Evolutionary conservation across 2,113 vertebrate species (phyloP).

Genomic region (Crotalus viridis): DNA sequence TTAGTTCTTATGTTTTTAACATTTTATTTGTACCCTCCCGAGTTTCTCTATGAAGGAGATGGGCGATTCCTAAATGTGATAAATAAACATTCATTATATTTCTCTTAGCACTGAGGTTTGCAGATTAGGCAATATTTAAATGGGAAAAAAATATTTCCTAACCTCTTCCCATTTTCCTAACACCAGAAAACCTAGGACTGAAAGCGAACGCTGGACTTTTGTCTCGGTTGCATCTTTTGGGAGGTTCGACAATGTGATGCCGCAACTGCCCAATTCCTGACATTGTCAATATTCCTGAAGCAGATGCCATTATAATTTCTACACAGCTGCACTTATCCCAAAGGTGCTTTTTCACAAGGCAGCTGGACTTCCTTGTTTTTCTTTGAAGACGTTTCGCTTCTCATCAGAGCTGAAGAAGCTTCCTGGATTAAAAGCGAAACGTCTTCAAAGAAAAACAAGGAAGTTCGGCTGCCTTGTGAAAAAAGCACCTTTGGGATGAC

Average conservation of each 20-base stretch:
- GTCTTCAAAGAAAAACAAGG: no score
- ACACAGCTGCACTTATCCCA: neutral
- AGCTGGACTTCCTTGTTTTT: no score
- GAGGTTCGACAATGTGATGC: no score
- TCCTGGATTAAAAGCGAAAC: no score
- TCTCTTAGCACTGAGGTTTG: neutral
- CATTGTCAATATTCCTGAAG: neutral
- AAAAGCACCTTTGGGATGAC: no score
- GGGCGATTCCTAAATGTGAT: neutral
- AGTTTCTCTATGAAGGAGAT: neutral
- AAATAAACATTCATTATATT: neutral
- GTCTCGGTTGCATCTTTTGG: no score
- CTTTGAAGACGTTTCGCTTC: no score
- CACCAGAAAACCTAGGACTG: neutral
- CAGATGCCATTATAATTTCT: neutral
- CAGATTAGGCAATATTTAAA: neutral
- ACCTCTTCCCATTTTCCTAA: neutral
- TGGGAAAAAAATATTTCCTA: neutral
- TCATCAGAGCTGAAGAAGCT: no score
- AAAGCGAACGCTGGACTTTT: neutral
- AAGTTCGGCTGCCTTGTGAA: no score
- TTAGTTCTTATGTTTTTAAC: neutral
- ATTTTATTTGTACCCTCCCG: neutral
- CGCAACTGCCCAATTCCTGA: neutral
- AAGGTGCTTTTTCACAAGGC: no score